Evolutionary conservation across 2,797 vertebrate species (phyloP), one percentile per base, ranked within the genome.

Genomic region (Paramormyrops hopkinsi): DNA sequence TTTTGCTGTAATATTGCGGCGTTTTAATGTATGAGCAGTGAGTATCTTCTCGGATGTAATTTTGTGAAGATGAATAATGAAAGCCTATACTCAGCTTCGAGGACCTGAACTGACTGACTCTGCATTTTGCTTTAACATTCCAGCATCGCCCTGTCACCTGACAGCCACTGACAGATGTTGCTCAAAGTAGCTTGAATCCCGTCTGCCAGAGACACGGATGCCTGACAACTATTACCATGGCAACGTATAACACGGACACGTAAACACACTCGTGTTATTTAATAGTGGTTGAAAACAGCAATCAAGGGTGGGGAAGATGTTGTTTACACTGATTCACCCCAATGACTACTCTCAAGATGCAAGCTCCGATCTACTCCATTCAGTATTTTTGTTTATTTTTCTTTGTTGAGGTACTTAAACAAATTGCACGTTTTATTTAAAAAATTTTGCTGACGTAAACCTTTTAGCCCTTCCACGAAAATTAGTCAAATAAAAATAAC

Each of bases 281-380:
- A 84, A 84, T 44, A 83, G 79, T 51, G 22, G 12, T 12, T 48
- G 22, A 25, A 51, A 84, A 84, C 22, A 84, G 82, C 41, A 50
- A 44, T 50, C 22, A 50, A 84, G 82, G 46, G 19, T 84, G 1
- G 82, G 79, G 82, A 84, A 51, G 46, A 48, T 84, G 41, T 51
- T 84, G 41, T 84, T 84, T 51, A 22, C 48, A 84, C 19, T 84
- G 82, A 51, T 84, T 84, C 82, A 79, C 41, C 73, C 37, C 73
- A 41, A 79, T 44, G 73, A 19, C 33, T 41, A 19, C 73, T 79
- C 37, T 79, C 14, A 79, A 9, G 12, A 79, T 7, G 73, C 37
- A 44, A 41, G 37, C 37, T 44, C 33, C 19, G 2, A 76, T 14
- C 73, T 17, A 19, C 73, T 44, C 11, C 14, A n/a, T 79, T 79